Evolutionary conservation across 2,888 invertebrate genomes (phyloP).

Genomic region (Tetranychus truncatus): DNA sequence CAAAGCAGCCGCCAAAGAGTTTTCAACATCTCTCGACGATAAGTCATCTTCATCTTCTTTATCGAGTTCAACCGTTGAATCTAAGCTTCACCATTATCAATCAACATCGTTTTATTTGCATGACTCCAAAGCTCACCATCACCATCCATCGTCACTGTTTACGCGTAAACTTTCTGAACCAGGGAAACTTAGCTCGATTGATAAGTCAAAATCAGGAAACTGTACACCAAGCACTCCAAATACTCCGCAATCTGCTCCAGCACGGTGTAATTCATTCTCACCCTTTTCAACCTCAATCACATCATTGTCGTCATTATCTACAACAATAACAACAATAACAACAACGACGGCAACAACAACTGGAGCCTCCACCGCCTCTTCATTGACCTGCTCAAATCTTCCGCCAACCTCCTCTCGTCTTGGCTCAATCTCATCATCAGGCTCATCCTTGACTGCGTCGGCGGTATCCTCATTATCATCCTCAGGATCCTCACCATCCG

Average conservation of each 20-base stretch:
- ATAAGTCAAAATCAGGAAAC: conserved; percentile 13
- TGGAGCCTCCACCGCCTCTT: conserved; percentile 9
- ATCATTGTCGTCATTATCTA: conserved; percentile 11
- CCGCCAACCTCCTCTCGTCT: neutral
- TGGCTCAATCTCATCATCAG: conserved; percentile 1
- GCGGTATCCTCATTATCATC: neutral
- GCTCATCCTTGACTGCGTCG: neutral
- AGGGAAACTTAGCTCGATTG: conserved; percentile 12
- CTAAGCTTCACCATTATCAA: conserved; percentile 1
- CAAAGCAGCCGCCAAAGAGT: conserved; percentile 29
- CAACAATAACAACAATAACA: conserved; percentile 8
- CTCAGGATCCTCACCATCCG: neutral
- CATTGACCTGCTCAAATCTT: conserved; percentile 29
- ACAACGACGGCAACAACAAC: conserved; percentile 8
- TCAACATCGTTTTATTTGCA: conserved; percentile 3
- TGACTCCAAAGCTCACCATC: neutral
- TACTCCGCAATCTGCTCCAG: conserved; percentile 22
- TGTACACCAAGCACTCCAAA: conserved; percentile 18
- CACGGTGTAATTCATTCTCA: conserved; percentile 17
- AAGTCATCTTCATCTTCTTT: neutral
- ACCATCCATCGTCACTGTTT: conserved; percentile 13
- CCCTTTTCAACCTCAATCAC: conserved; percentile 15
- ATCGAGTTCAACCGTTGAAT: neutral
- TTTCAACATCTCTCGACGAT: conserved; percentile 24
- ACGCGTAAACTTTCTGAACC: conserved; percentile 21